Percentiles rank a stretch among this genome's conserved stretches.
These are phyloP conservation scores for Rhea americana DNA, from an alignment of 2,113 vertebrate species.

Conservation along the genomic window DNA sequence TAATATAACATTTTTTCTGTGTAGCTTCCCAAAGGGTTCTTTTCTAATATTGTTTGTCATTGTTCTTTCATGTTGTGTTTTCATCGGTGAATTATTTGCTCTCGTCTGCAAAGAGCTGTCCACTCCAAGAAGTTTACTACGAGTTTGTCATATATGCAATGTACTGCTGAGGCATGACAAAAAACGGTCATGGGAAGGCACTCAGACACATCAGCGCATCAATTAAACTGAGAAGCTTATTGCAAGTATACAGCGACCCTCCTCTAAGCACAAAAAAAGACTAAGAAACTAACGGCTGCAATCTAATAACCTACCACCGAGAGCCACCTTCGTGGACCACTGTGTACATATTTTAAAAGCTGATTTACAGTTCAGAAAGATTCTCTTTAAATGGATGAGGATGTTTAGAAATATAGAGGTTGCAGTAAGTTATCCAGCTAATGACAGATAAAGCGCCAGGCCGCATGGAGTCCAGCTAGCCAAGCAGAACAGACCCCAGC, in stretches of 20 bases:
- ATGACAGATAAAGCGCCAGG: neutral
- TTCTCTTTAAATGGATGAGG: neutral
- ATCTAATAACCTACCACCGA: neutral
- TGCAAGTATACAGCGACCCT: neutral
- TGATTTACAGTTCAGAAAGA: neutral
- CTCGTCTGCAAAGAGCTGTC: conserved; percentile 27
- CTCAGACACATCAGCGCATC: neutral
- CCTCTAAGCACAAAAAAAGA: neutral
- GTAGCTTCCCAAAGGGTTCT: conserved; percentile 76
- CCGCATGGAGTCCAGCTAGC: neutral
- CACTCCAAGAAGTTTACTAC: conserved; percentile 23
- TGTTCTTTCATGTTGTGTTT: conserved; percentile 69
- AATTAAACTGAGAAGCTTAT: neutral
- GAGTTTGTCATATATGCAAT: neutral
- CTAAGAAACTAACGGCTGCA: neutral
- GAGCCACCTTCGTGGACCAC: neutral
- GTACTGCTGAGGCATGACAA: conserved; percentile 20
- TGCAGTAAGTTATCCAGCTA: neutral
- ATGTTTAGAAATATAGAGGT: neutral
- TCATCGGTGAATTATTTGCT: conserved; percentile 43
- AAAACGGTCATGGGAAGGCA: neutral
- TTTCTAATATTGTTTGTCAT: conserved; percentile 73
- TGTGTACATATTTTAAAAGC: neutral
- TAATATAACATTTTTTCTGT: conserved; percentile 71
- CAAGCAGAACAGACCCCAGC: neutral